Percentiles rank a stretch among this genome's conserved stretches.
phyloP scores from a whole-genome alignment of 2,888 invertebrate species.

The Lepidochrysops patricia region DNA sequence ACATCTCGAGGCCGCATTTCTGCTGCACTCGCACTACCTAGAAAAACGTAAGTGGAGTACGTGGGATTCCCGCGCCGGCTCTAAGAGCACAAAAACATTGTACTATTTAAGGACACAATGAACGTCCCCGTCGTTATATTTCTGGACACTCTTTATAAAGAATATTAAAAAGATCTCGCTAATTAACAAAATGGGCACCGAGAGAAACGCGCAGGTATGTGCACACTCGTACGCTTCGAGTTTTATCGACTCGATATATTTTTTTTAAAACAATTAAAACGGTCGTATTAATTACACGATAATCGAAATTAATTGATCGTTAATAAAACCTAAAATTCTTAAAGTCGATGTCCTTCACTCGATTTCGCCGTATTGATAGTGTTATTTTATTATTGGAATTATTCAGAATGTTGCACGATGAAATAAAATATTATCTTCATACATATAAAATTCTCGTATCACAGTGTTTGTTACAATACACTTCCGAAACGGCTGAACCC shows the following conservation, averaged over 20 bases:
- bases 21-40: slow-evolving; percentile 23
- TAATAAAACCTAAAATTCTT: neutral
- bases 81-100: slow-evolving; percentile 22
- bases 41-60: slow-evolving; percentile 23
- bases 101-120: slow-evolving; percentile 25
- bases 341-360: neutral
- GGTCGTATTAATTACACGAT: neutral
- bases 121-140: slow-evolving; percentile 23
- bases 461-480: no score
- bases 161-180: slow-evolving; percentile 17
- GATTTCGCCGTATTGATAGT: neutral
- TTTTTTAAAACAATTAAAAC: neutral
- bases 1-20: slow-evolving; percentile 21
- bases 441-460: no score
- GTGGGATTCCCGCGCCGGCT: slow-evolving; percentile 23
- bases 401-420: neutral
- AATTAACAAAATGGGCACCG: slow-evolving; percentile 15
- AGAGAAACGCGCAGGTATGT: slow-evolving; percentile 3
- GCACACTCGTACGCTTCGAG: neutral
- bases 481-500: no score
- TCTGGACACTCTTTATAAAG: slow-evolving; percentile 20
- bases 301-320: neutral
- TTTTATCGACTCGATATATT: neutral
- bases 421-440: no score
- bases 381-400: neutral